These are phyloP conservation scores for Phallusia fumigata DNA, from an alignment of 23 tunicate species.

Conservation along the genomic window DNA sequence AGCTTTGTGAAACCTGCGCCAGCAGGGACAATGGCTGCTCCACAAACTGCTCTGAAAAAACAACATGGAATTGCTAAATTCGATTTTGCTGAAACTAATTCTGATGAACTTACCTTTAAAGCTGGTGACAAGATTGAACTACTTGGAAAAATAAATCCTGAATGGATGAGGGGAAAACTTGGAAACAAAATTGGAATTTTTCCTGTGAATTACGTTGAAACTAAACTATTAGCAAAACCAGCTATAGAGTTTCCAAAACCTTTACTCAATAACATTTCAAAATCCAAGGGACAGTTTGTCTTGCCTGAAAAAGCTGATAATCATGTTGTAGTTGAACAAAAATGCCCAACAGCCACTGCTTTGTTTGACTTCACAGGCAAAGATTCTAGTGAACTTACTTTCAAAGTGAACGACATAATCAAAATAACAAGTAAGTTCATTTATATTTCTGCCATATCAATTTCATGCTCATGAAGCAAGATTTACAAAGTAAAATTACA, in stretches of 20 bases:
- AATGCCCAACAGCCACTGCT: conserved; percentile 10
- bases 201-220: conserved; percentile 25
- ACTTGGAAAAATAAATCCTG: conserved; percentile 26
- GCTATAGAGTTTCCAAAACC: background rate
- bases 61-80: conserved; percentile 18
- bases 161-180: conserved; percentile 53
- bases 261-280: background rate
- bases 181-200: conserved; percentile 48
- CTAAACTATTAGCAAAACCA: conserved; percentile 6
- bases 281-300: background rate
- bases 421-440: conserved; percentile 49
- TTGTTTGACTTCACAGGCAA: conserved; percentile 46
- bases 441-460: too few relatives aligned
- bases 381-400: conserved; percentile 46
- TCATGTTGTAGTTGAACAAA: background rate
- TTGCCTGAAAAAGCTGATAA: background rate
- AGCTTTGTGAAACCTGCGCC: conserved; percentile 14
- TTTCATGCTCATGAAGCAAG: too few relatives aligned
- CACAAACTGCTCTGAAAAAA: background rate
- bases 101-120: conserved; percentile 49
- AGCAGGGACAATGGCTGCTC: background rate
- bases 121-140: conserved; percentile 49
- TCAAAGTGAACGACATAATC: conserved; percentile 42
- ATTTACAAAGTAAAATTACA: too few relatives aligned
- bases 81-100: conserved; percentile 46